Percentiles rank a stretch among this genome's conserved stretches.
Conservation (phyloP, 2,797 vertebrate species). For the Cossypha niveicapilla region DNA sequence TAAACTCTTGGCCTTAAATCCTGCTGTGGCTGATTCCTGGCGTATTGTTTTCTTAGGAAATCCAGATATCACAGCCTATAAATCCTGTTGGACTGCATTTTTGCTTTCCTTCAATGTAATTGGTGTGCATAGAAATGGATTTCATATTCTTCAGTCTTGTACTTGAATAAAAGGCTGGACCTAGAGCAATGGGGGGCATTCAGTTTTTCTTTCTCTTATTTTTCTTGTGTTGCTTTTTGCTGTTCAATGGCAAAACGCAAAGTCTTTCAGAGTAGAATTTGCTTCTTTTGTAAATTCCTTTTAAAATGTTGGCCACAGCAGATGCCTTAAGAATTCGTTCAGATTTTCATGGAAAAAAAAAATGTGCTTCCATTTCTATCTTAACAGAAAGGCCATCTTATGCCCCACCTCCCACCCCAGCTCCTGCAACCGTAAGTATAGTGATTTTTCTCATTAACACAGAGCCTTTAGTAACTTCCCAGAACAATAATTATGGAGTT, state of each 20-base stretch:
- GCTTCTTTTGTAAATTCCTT: neutral
- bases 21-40: neutral
- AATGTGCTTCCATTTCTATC: constrained; percentile 66
- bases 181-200: neutral
- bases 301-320: neutral
- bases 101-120: neutral
- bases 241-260: neutral
- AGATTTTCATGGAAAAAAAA: constrained; percentile 58
- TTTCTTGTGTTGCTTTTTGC: neutral
- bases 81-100: neutral
- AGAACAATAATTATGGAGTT: constrained; percentile 1
- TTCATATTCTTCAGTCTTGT: neutral
- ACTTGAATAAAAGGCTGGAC: neutral
- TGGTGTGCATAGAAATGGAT: neutral
- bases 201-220: neutral
- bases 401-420: constrained; percentile 93
- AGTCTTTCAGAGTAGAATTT: neutral
- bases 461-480: constrained; percentile 47
- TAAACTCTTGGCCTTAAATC: neutral
- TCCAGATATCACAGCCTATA: neutral
- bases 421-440: constrained; percentile 95
- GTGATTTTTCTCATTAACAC: constrained; percentile 75
- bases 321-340: neutral
- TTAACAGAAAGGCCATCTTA: constrained; percentile 93
- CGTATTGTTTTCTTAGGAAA: neutral